Conservation (phyloP, 2,888 invertebrate genomes). For the Helleia helle region DNA sequence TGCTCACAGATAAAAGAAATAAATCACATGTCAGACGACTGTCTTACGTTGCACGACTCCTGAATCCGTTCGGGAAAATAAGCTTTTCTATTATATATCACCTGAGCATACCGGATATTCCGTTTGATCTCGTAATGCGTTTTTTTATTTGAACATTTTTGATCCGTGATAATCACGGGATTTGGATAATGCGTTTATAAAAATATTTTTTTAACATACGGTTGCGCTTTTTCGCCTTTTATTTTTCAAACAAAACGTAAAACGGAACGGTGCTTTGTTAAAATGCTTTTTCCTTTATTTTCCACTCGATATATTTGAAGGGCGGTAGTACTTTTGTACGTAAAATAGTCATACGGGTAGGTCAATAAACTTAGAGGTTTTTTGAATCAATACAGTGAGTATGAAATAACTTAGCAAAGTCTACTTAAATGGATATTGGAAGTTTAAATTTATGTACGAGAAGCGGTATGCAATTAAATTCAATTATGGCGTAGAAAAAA, state of each 20-base stretch:
- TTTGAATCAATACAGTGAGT: background rate
- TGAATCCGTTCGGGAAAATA: slow-evolving; percentile 34
- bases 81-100: slow-evolving; percentile 31
- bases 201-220: background rate
- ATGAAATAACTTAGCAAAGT: background rate
- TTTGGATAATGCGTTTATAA: background rate
- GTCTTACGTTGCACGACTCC: slow-evolving; percentile 48
- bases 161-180: background rate
- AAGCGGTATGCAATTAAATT: background rate
- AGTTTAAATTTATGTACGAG: background rate
- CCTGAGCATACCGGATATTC: slow-evolving; percentile 17
- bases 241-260: too few species aligned
- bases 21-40: slow-evolving; percentile 59
- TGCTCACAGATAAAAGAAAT: slow-evolving; percentile 58
- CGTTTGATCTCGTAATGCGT: slow-evolving; percentile 7
- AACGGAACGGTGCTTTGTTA: too few species aligned
- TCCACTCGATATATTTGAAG: too few species aligned
- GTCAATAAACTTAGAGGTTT: too few species aligned
- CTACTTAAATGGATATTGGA: background rate
- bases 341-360: too few species aligned
- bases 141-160: background rate
- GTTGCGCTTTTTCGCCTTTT: too few species aligned
- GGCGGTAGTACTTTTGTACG: too few species aligned
- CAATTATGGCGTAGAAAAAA: background rate
- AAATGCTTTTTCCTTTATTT: too few species aligned